Evolutionary conservation across 2,888 invertebrate genomes (phyloP).

Genomic region (Timandra comae): DNA sequence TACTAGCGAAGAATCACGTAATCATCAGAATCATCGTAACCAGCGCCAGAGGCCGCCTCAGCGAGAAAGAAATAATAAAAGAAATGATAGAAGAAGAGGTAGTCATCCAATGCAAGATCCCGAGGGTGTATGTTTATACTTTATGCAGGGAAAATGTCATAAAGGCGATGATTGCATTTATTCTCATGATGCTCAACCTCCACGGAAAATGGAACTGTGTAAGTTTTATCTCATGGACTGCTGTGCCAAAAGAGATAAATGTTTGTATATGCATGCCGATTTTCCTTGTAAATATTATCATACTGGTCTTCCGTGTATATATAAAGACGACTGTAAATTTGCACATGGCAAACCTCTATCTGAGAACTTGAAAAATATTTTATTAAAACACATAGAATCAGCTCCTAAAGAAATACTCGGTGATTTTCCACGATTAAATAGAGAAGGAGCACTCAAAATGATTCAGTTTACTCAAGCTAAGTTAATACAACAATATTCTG

Average conservation of each 20-base stretch:
- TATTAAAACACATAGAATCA: conserved; percentile 88
- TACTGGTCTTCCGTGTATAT: conserved; percentile 90
- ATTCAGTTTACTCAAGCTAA: conserved; percentile 64
- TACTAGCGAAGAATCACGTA: conserved; percentile 75
- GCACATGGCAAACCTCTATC: conserved; percentile 92
- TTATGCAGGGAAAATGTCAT: conserved; percentile 92
- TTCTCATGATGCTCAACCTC: conserved; percentile 88
- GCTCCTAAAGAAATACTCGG: conserved; percentile 94
- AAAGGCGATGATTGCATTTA: conserved; percentile 90
- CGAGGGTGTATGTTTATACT: conserved; percentile 88
- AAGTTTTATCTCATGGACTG: conserved; percentile 97
- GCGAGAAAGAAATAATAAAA: conserved; percentile 69
- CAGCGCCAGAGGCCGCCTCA: conserved; percentile 53
- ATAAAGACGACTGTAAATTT: conserved; percentile 93
- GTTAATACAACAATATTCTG: conserved; percentile 61
- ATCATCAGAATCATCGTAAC: conserved; percentile 63
- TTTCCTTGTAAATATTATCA: conserved; percentile 99
- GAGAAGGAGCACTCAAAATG: conserved; percentile 83
- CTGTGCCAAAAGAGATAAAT: conserved; percentile 96
- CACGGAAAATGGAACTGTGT: conserved; percentile 94
- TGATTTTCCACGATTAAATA: conserved; percentile 89
- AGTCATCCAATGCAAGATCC: conserved; percentile 79
- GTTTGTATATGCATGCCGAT: conserved; percentile 96
- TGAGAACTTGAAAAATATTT: conserved; percentile 82
- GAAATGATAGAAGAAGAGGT: conserved; percentile 71